These are phyloP conservation scores for Antedon bifida DNA, from an alignment of 35 echinoderm and acorn worm genomes.

Conservation along the genomic window DNA sequence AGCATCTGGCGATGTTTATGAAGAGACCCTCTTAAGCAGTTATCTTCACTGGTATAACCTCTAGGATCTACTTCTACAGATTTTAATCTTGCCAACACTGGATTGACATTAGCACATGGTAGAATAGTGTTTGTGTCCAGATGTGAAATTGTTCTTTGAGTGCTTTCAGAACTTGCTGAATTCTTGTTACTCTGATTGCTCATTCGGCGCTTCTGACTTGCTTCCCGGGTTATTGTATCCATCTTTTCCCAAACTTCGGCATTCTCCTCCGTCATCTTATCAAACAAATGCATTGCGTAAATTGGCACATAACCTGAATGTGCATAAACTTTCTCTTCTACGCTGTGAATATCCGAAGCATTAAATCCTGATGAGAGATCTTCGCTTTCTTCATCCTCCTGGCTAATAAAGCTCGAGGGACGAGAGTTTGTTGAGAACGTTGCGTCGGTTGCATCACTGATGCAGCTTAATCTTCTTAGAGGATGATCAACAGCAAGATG, in stretches of 20 bases:
- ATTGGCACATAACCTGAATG: not conserved
- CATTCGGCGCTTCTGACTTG: not conserved
- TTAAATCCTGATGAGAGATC: not conserved
- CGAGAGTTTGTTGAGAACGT: constrained; percentile 89
- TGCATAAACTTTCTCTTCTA: not conserved
- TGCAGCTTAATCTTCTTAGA: constrained; percentile 71
- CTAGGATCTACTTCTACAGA: not conserved
- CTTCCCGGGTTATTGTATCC: constrained; percentile 3
- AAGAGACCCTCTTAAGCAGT: not conserved
- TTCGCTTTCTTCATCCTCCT: constrained; percentile 34
- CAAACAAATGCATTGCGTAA: not conserved
- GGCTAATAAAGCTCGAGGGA: constrained; percentile 69
- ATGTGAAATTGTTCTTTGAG: constrained; percentile 33
- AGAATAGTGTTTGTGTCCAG: constrained; percentile 29
- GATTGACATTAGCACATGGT: constrained; percentile 21
- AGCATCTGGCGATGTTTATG: not conserved
- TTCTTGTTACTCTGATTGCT: not conserved
- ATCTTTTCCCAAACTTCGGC: constrained; percentile 27
- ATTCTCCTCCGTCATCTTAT: not conserved
- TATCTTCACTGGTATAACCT: not conserved
- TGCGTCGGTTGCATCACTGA: constrained; percentile 92
- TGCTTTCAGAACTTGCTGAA: constrained; percentile 9
- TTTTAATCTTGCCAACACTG: constrained; percentile 1
- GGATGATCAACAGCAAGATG: constrained; percentile 92
- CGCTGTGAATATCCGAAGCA: not conserved